Percentiles rank a stretch among this genome's conserved stretches.
Evolutionary conservation across 2,113 vertebrate genomes (phyloP).

Genomic region (Eurystomus gularis): DNA sequence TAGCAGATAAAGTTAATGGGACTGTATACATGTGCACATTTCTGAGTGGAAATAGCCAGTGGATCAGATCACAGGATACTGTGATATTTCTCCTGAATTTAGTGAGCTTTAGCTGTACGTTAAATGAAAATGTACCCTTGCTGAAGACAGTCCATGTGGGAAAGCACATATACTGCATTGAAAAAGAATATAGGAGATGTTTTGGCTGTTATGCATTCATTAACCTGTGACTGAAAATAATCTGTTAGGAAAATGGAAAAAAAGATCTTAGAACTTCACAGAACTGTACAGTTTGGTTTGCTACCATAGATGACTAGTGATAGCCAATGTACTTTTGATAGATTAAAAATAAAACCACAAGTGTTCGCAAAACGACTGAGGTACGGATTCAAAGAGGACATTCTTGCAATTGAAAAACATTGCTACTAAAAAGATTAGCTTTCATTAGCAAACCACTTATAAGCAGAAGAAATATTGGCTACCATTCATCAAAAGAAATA

Average conservation of each 20-base stretch:
- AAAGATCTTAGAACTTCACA: not conserved
- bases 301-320: not conserved
- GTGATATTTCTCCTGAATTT: not conserved
- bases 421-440: not conserved
- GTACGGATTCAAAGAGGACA: not conserved
- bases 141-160: not conserved
- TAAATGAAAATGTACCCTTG: not conserved
- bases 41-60: not conserved
- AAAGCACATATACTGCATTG: not conserved
- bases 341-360: not conserved
- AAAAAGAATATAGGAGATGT: not conserved
- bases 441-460: not conserved
- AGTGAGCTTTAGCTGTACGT: not conserved
- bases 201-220: not conserved
- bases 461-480: not conserved
- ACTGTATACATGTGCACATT: not conserved
- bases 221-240: not conserved
- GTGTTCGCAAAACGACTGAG: not conserved
- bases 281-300: not conserved
- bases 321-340: not conserved
- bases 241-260: not conserved
- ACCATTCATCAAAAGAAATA: not conserved
- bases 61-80: not conserved
- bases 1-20: not conserved
- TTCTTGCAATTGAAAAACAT: not conserved